Base-by-base conservation (phyloP, 2,888 invertebrate genomes). In the Drosophila helvetica region DNA sequence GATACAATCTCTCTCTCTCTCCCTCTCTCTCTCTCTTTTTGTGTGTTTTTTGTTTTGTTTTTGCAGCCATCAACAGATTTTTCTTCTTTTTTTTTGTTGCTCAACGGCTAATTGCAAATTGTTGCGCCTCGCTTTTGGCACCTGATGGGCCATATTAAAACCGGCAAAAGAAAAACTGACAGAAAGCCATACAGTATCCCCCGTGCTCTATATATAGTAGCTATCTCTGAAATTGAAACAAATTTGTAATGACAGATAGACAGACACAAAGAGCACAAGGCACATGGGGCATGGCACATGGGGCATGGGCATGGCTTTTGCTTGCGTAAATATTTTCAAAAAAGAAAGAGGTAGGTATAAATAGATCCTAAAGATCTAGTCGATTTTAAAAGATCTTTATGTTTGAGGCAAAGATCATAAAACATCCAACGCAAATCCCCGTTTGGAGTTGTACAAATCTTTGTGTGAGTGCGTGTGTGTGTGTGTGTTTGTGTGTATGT, bases 71-170 rank as follows among this genome's bases (percentile, higher is more conserved):
- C 77, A 79, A 65, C 76, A 75, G 67, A 62, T 67, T 62, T 54
- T 69, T 62, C 1, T 15, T 33, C 0, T 2, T 69, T 62, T 1
- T 33, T 38, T 1, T 2, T 38, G 6, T 2, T 2, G 15, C 15
- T 38, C n/a, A 38, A 87, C 75, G 82, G 82, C 87, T 87, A 82
- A 82, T 82, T 82, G 87, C 85, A 69, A 77, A 73, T 66, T 87
- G 87, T 84, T 76, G 85, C 79, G 87, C 79, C 72, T 78, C 79
- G 87, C 87, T 79, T 87, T 85, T 82, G 82, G 82, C 87, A 82
- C 87, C 87, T 82, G 82, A 82, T 82, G 87, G 85, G 82, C 77
- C 87, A 82, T 85, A 68, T 66, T 63, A 61, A 64, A 61, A 38
- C n/a, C n/a, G 52, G 65, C 58, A 68, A 69, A 60, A 67, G 50